Conservation (phyloP, 53 echinoderm and acorn worm genomes). For the Holothuria leucospilota region DNA sequence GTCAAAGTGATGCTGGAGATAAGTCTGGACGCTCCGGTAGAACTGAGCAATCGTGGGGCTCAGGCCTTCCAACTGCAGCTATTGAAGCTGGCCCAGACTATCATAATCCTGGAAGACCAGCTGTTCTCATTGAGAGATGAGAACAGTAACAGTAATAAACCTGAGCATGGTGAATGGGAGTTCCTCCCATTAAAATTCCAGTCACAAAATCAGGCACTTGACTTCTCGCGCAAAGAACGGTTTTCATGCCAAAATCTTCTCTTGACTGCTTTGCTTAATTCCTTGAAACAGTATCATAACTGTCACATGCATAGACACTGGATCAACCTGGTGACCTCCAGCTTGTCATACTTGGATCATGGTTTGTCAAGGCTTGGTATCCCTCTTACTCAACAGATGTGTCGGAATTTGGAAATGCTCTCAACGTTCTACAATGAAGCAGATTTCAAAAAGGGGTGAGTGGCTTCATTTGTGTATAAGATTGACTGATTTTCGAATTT, state of each 20-base stretch:
- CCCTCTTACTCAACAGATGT: constrained; percentile 87
- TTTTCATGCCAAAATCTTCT: constrained; percentile 88
- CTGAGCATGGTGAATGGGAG: constrained; percentile 81
- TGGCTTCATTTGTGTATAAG: neutral
- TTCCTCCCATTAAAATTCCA: constrained; percentile 87
- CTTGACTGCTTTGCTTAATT: constrained; percentile 83
- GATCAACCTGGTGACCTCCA: constrained; percentile 89
- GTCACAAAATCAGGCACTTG: constrained; percentile 75
- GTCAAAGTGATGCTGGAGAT: constrained; percentile 55
- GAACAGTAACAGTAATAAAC: constrained; percentile 46
- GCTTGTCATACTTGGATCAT: constrained; percentile 86
- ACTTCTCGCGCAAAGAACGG: constrained; percentile 84
- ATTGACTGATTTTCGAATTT: neutral
- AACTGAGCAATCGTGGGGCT: constrained; percentile 80
- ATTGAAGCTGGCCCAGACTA: constrained; percentile 81
- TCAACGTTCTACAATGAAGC: constrained; percentile 75
- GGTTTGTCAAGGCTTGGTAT: constrained; percentile 89
- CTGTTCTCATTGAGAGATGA: constrained; percentile 87
- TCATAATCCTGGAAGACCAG: constrained; percentile 97
- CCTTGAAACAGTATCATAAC: constrained; percentile 93
- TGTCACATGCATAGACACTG: constrained; percentile 97
- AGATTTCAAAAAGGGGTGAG: constrained; percentile 71
- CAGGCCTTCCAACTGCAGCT: constrained; percentile 97
- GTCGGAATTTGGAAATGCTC: constrained; percentile 89
- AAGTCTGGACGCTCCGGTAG: constrained; percentile 73